These are phyloP conservation scores for Scaptodrosophila lebanonensis DNA, from an alignment of 1,140 invertebrate species.

Conservation along the genomic window DNA sequence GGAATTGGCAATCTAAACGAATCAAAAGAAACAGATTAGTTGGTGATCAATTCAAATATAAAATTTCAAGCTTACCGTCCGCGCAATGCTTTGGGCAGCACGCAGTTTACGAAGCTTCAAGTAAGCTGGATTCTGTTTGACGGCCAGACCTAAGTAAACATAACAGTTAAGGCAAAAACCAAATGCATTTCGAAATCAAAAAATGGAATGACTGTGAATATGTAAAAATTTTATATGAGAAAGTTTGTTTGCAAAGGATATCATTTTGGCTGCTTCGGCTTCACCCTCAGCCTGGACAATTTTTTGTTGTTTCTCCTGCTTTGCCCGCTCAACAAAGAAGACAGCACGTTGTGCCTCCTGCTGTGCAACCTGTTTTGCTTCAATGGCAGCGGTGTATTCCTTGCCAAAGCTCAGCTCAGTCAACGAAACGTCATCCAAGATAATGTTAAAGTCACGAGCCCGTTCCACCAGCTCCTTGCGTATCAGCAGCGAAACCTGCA, in stretches of 20 bases:
- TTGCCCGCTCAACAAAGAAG: slow-evolving; percentile 98
- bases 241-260: slow-evolving; percentile 84
- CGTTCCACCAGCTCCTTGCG: slow-evolving; percentile 95
- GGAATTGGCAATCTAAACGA: slow-evolving; percentile 90
- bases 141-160: slow-evolving; percentile 94
- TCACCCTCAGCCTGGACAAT: slow-evolving; percentile 99
- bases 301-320: slow-evolving; percentile 98
- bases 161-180: slow-evolving; percentile 82
- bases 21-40: slow-evolving; percentile 1
- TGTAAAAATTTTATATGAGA: neutral
- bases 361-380: slow-evolving; percentile 99
- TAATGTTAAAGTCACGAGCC: slow-evolving; percentile 99
- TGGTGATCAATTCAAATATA: slow-evolving; percentile 28
- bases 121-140: slow-evolving; percentile 97
- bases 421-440: slow-evolving; percentile 99
- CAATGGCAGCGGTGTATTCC: slow-evolving; percentile 99
- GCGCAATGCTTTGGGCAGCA: slow-evolving; percentile 97
- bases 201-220: neutral
- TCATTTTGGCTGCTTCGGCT: slow-evolving; percentile 98
- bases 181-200: slow-evolving; percentile 13
- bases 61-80: slow-evolving; percentile 87
- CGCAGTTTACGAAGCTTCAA: slow-evolving; percentile 97
- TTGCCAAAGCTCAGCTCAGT: slow-evolving; percentile 99
- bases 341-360: slow-evolving; percentile 99
- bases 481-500: slow-evolving; percentile 91